A percentile compares a stretch with the other conserved stretches of the same genome.
These are phyloP conservation scores for Hypocryptadius cinnamomeus DNA, from an alignment of 2,113 vertebrate species.

Conservation along the genomic window DNA sequence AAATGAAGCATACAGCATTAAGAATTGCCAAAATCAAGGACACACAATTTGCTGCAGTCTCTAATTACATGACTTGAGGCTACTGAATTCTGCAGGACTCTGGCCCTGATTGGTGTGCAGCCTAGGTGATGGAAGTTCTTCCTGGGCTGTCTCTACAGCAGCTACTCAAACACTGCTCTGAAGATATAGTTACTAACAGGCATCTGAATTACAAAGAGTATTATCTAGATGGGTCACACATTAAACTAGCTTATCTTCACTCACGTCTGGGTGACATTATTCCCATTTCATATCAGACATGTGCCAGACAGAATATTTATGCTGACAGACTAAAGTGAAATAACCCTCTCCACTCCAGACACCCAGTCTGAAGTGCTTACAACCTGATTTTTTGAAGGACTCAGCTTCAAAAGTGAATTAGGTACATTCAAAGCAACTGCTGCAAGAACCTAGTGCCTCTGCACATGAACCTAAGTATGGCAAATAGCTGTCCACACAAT, in stretches of 20 bases:
- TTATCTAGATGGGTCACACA: conserved; percentile 16
- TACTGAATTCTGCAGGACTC: not conserved
- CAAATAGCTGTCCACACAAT: not conserved
- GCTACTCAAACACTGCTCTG: not conserved
- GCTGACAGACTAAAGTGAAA: not conserved
- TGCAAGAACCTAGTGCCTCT: not conserved
- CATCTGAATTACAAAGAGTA: not conserved
- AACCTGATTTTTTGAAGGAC: not conserved
- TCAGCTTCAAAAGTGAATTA: not conserved
- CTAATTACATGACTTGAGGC: not conserved
- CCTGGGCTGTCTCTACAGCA: not conserved
- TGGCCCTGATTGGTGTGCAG: not conserved
- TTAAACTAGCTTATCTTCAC: conserved; percentile 18
- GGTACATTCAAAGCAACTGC: not conserved
- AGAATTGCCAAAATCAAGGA: not conserved
- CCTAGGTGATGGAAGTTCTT: not conserved
- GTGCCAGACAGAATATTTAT: conserved; percentile 30
- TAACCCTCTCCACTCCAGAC: not conserved
- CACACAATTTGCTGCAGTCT: not conserved
- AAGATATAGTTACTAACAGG: not conserved
- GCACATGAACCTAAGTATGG: not conserved
- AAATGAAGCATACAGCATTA: not conserved
- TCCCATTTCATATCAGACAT: conserved; percentile 14
- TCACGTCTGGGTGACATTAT: not conserved
- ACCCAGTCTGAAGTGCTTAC: not conserved